These are phyloP conservation scores for Corythoichthys intestinalis DNA, from an alignment of 2,113 vertebrate genomes.

Conservation along the genomic window DNA sequence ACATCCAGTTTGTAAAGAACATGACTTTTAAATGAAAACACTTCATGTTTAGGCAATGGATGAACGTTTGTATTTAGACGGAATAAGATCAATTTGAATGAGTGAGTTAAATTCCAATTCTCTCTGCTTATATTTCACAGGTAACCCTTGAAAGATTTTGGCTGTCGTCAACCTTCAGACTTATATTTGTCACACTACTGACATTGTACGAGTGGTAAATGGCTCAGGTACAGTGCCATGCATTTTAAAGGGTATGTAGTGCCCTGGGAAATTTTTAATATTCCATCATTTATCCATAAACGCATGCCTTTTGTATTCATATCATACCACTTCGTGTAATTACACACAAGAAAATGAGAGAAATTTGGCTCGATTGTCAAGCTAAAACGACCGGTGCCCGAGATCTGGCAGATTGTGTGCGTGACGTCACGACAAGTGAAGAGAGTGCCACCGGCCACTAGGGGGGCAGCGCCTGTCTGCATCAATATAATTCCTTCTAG, in stretches of 20 bases:
- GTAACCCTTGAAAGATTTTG: constrained; percentile 40
- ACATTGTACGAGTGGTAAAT: constrained; percentile 6
- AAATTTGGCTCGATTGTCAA: too few species aligned
- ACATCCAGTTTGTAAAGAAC: neutral
- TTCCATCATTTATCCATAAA: too few species aligned
- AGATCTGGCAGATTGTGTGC: too few species aligned
- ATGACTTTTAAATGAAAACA: neutral
- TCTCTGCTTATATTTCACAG: constrained; percentile 48
- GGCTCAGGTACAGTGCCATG: constrained; percentile 26
- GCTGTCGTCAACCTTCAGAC: constrained; percentile 6
- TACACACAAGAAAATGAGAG: too few species aligned
- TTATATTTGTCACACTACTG: neutral
- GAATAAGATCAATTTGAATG: constrained; percentile 6
- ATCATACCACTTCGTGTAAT: too few species aligned
- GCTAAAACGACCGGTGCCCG: too few species aligned
- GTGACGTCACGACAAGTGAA: too few species aligned
- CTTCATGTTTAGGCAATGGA: neutral
- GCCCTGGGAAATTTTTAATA: too few species aligned
- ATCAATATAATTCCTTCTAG: too few species aligned
- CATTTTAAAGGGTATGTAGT: constrained; percentile 3
- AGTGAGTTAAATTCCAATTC: neutral
- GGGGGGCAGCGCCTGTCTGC: too few species aligned
- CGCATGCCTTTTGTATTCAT: too few species aligned
- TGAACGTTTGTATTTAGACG: constrained; percentile 5
- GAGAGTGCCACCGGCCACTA: too few species aligned